Percentiles rank a stretch among this genome's conserved stretches.
phyloP scores from a whole-genome alignment of 35 echinoderm and acorn worm species.

The Holothuria glaberrima region DNA sequence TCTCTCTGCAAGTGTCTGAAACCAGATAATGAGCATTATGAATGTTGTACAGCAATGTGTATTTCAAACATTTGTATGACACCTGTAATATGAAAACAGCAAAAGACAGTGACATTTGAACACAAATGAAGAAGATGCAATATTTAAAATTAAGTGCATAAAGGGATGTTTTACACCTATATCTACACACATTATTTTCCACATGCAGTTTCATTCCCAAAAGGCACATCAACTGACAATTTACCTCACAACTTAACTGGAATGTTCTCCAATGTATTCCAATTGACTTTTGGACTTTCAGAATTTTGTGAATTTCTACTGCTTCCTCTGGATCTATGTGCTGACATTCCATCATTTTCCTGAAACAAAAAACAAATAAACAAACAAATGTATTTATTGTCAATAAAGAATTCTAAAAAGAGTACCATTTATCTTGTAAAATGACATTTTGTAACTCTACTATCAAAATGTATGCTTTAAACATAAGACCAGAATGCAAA shows the following conservation, averaged over 20 bases:
- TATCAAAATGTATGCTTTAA: too few relatives aligned
- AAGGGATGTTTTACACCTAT: background rate
- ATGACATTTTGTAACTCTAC: too few relatives aligned
- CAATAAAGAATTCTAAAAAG: background rate
- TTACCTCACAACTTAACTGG: slow-evolving; percentile 48
- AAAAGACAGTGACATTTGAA: background rate
- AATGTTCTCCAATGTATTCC: slow-evolving; percentile 68
- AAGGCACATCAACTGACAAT: background rate
- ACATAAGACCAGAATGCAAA: too few relatives aligned
- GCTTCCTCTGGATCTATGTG: slow-evolving; percentile 62
- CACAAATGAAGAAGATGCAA: background rate
- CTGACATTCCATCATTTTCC: slow-evolving; percentile 46
- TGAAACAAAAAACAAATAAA: background rate
- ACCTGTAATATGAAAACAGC: background rate
- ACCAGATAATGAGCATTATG: background rate
- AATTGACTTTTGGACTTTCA: slow-evolving; percentile 37
- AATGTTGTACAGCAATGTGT: background rate
- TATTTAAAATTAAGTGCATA: background rate
- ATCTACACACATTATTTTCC: background rate
- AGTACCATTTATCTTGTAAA: background rate
- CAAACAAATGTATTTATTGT: background rate
- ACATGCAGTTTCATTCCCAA: background rate
- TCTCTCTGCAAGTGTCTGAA: background rate
- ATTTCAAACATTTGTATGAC: background rate
- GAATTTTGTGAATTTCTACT: slow-evolving; percentile 37